Evolutionary conservation across 2,113 vertebrate genomes (phyloP).

Genomic region (Eira barbara): DNA sequence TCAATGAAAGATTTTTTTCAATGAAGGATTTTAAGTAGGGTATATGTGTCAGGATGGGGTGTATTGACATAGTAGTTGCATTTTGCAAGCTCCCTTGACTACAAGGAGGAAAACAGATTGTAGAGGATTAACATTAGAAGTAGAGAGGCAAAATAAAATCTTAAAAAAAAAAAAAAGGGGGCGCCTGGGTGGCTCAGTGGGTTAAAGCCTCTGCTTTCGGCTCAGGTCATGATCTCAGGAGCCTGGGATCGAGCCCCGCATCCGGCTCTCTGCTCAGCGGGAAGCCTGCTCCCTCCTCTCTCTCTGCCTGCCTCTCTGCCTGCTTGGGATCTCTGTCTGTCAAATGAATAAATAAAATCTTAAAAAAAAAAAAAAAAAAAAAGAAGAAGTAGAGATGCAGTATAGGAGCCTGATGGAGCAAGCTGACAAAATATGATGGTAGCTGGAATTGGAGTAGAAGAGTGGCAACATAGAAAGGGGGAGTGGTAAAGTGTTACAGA

Average conservation of each 20-base stretch:
- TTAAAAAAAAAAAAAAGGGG: too few species aligned
- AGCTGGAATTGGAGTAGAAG: not conserved
- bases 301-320: too few species aligned
- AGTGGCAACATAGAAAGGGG: not conserved
- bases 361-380: too few species aligned
- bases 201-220: too few species aligned
- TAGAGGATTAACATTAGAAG: not conserved
- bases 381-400: not conserved
- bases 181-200: too few species aligned
- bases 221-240: too few species aligned
- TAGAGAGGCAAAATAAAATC: too few species aligned
- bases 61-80: not conserved
- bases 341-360: too few species aligned
- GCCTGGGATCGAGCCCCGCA: too few species aligned
- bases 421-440: not conserved
- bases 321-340: too few species aligned
- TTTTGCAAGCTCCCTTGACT: not conserved
- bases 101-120: not conserved
- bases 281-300: too few species aligned
- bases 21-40: not conserved
- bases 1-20: not conserved
- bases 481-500: not conserved
- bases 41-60: not conserved
- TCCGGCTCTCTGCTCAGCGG: too few species aligned
- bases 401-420: not conserved